Conservation (phyloP, 2,797 vertebrate genomes). For the Astyanax mexicanus region DNA sequence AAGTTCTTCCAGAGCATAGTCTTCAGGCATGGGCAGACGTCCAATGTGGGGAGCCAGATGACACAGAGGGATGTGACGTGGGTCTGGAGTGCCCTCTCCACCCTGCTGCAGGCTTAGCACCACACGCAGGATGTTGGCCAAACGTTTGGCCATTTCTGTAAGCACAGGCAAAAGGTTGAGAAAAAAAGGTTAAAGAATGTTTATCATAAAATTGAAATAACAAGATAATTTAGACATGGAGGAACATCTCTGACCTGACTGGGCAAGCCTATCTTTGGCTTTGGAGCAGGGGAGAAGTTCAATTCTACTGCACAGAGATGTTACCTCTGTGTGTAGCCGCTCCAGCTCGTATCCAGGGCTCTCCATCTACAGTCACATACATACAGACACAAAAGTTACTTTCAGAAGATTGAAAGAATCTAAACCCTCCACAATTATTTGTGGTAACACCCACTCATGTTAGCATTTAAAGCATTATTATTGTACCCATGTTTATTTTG, state of each 20-base stretch:
- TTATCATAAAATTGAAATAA: background rate
- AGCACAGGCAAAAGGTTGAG: background rate
- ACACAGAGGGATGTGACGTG: conserved; percentile 77
- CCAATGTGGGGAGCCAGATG: conserved; percentile 88
- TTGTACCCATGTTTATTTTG: too few species aligned
- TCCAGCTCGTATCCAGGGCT: conserved; percentile 88
- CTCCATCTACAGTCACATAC: conserved; percentile 78
- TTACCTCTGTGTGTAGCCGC: conserved; percentile 86
- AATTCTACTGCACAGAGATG: conserved; percentile 89
- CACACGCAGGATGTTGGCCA: conserved; percentile 90
- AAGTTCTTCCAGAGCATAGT: conserved; percentile 96
- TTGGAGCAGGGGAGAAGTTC: conserved; percentile 88
- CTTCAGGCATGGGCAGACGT: conserved; percentile 93
- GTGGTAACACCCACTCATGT: background rate
- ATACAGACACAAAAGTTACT: background rate
- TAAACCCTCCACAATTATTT: background rate
- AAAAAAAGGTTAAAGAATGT: background rate
- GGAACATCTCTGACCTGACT: conserved; percentile 82
- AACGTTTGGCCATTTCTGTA: conserved; percentile 93
- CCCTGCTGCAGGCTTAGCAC: conserved; percentile 89
- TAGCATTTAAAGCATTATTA: background rate
- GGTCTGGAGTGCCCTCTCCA: conserved; percentile 68
- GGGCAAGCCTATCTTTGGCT: conserved; percentile 90
- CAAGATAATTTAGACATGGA: background rate
- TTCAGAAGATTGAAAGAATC: background rate